Evolutionary conservation across 2,888 invertebrate species (phyloP), one percentile per base, ranked within the genome.

Genomic region (Apamea sordens): DNA sequence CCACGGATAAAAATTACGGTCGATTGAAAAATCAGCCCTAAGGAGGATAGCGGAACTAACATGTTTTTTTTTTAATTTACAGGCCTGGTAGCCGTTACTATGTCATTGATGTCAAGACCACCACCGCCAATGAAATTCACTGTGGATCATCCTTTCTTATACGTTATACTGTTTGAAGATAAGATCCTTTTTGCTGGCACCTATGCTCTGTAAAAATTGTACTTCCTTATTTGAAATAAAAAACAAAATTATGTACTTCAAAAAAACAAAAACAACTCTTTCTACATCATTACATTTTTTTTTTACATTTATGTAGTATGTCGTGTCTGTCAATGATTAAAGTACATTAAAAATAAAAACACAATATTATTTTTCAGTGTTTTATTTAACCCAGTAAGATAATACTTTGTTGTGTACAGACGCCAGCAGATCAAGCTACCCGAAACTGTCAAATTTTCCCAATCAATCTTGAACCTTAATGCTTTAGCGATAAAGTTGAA

Each of bases 131-230:
- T 85, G 53, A 74, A 80, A 63, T 89, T 90, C 41, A 85, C 72
- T 24, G 87, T 83, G 36, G 88, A 90, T 69, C 90, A 74, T 44
- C 91, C 90, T 4, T 88, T 89, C 73, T 59, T 91, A 13, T 90
- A 87, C 18, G 5, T 82, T 4, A 90, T 91, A 69, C 79, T 91
- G 24, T 74, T 83, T 21, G 61, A 88, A 72, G 90, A 91, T 47
- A 91, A 89, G 76, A 65, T 85, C 18, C 28, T 91, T 18, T 91
- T 90, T 76, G 78, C 84, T 7, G 90, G 90, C 67, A 88, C 83
- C 11, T 90, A 75, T 59, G 73, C 18, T n/a, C 56, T 67, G 15
- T 83, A 83, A 77, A 41, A 63, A 6, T 18, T 65, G 6, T 13
- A 15, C 32, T 56, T n/a, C 6, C 24, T 8, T 50, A 53, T 21